Percentiles rank a stretch among this genome's conserved stretches.
Evolutionary conservation across 2,888 invertebrate genomes (phyloP).

Genomic region (Allophyes oxyacanthae): DNA sequence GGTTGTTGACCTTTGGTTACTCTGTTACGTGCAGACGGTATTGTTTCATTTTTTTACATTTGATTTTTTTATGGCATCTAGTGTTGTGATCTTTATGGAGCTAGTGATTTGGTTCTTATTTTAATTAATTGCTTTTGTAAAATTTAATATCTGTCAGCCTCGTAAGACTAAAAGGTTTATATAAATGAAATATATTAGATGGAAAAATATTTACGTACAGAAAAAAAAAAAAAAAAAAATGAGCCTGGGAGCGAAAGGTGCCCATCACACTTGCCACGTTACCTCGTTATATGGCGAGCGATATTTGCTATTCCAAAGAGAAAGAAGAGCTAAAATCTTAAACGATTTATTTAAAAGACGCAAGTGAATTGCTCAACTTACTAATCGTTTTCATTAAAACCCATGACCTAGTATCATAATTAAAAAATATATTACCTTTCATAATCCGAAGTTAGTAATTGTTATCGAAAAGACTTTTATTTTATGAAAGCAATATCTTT

Average conservation of each 20-base stretch:
- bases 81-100: conserved; percentile 1
- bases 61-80: conserved; percentile 33
- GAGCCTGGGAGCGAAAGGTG: too few relatives aligned
- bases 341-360: neutral
- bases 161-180: too few relatives aligned
- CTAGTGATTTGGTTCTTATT: neutral
- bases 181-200: too few relatives aligned
- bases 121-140: too few relatives aligned
- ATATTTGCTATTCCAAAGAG: too few relatives aligned
- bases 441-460: neutral
- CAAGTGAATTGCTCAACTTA: neutral
- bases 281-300: too few relatives aligned
- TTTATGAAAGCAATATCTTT: conserved; percentile 11
- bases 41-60: conserved; percentile 38
- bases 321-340: too few relatives aligned
- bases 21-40: conserved; percentile 54
- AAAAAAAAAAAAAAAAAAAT: too few relatives aligned
- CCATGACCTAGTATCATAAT: too few relatives aligned
- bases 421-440: neutral
- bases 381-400: neutral
- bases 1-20: conserved; percentile 57
- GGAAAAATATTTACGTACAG: too few relatives aligned
- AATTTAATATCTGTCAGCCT: too few relatives aligned
- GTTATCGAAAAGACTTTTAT: conserved; percentile 21
- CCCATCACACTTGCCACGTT: too few relatives aligned